A percentile compares a stretch with the other conserved stretches of the same genome.
Evolutionary conservation across 2,113 vertebrate genomes (phyloP).

Genomic region (Neoarius graeffei): DNA sequence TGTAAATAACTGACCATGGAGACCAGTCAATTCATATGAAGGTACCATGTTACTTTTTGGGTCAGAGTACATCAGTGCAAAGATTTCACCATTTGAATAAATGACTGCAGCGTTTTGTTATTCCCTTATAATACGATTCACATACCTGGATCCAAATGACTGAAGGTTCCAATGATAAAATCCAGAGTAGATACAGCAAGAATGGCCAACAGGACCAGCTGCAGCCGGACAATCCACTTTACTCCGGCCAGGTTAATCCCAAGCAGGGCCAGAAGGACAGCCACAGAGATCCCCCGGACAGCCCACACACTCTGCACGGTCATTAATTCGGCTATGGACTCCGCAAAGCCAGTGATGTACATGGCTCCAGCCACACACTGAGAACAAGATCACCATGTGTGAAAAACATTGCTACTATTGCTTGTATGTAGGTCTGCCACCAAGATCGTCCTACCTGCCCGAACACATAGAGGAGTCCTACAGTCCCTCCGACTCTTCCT

Average conservation of each 20-base stretch:
- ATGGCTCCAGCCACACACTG: conserved; percentile 97
- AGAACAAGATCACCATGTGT: background rate
- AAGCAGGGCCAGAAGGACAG: conserved; percentile 85
- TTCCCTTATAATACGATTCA: background rate
- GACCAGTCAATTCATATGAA: background rate
- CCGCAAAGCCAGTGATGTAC: conserved; percentile 95
- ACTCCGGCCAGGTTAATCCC: conserved; percentile 95
- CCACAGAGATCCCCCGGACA: conserved; percentile 83
- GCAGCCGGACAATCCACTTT: conserved; percentile 94
- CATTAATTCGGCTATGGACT: conserved; percentile 87
- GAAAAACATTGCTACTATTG: background rate
- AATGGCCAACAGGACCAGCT: conserved; percentile 87
- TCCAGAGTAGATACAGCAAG: conserved; percentile 91
- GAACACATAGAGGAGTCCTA: conserved; percentile 93
- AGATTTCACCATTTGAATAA: no score
- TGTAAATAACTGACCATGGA: background rate
- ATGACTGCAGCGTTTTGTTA: no score
- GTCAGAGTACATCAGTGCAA: background rate
- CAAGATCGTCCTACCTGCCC: conserved; percentile 81
- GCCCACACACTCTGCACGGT: conserved; percentile 84
- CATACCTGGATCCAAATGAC: conserved; percentile 90
- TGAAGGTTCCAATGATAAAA: conserved; percentile 92
- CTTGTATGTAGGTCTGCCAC: background rate
- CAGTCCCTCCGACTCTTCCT: conserved; percentile 82
- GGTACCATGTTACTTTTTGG: background rate